Evolutionary conservation across 2,113 vertebrate species (phyloP).

Genomic region (Ciconia stormi): DNA sequence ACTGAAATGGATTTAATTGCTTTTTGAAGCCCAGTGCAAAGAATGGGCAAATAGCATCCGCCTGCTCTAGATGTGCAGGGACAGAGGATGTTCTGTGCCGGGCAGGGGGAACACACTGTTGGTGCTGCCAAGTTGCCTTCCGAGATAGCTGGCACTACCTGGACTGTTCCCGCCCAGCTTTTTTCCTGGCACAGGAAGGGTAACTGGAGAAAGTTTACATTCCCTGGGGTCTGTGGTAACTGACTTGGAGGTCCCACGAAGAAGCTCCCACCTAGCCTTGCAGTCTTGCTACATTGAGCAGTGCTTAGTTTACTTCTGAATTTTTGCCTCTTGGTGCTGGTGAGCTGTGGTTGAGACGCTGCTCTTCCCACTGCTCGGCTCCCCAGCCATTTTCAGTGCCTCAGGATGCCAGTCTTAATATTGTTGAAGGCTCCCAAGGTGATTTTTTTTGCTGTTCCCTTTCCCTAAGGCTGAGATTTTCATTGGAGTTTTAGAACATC

Average conservation of each 20-base stretch:
- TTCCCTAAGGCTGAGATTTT: slow-evolving; percentile 14
- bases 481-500: not conserved
- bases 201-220: not conserved
- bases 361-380: not conserved
- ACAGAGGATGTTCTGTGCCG: not conserved
- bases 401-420: slow-evolving; percentile 6
- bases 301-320: not conserved
- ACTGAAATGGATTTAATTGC: not conserved
- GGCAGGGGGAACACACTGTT: accelerated
- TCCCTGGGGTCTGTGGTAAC: not conserved
- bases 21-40: not conserved
- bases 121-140: not conserved
- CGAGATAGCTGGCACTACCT: not conserved
- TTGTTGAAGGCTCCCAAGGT: not conserved
- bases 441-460: not conserved
- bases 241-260: not conserved
- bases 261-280: not conserved
- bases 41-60: not conserved
- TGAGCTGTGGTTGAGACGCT: not conserved
- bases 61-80: not conserved
- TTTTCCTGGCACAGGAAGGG: not conserved
- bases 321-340: not conserved
- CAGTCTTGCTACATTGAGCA: not conserved
- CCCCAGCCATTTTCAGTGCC: not conserved
- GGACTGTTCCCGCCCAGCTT: not conserved